Evolutionary conservation across 2,797 vertebrate genomes (phyloP).

Genomic region (Anomalospiza imberbis): DNA sequence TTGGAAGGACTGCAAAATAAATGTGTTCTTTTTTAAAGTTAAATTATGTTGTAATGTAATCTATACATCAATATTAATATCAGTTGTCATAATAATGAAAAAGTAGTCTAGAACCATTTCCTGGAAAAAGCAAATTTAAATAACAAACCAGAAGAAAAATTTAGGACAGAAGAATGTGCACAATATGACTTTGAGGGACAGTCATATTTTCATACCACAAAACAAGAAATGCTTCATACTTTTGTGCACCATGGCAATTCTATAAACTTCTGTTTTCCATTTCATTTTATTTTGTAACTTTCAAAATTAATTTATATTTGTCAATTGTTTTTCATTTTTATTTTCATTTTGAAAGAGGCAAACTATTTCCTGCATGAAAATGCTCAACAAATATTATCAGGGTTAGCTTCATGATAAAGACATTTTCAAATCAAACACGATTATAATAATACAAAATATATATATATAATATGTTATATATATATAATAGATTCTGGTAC

Average conservation of each 20-base stretch:
- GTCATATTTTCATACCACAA: neutral
- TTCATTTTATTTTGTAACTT: neutral
- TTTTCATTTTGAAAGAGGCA: neutral
- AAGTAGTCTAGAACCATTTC: neutral
- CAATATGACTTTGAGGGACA: neutral
- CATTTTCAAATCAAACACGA: neutral
- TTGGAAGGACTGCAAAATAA: neutral
- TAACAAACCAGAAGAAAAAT: neutral
- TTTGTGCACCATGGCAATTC: neutral
- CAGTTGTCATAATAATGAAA: neutral
- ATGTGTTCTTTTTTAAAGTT: neutral
- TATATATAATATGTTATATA: neutral
- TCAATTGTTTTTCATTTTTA: neutral
- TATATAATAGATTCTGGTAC: neutral
- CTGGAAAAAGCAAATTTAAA: neutral
- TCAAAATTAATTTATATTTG: neutral
- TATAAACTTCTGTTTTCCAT: neutral
- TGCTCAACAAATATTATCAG: neutral
- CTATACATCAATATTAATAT: neutral
- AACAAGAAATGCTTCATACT: neutral
- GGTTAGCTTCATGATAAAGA: neutral
- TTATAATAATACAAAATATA: neutral
- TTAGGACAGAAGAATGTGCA: neutral
- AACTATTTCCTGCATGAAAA: neutral
- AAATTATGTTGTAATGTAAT: neutral